Conservation (phyloP, 92 coral and sea anemone species). For the Actinostola sp. region DNA sequence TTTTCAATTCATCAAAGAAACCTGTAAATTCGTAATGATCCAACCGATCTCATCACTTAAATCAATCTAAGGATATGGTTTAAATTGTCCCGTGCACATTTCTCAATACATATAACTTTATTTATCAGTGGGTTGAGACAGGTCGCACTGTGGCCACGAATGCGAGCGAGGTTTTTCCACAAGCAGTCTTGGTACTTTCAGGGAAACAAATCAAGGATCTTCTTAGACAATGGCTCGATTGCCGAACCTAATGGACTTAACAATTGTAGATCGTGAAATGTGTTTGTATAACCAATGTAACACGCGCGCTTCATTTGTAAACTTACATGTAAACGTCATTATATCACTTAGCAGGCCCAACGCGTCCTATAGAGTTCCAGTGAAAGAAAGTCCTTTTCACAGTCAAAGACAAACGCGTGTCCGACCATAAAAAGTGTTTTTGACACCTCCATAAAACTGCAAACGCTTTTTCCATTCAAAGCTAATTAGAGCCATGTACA, state of each 20-base stretch:
- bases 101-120: not conserved
- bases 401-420: not conserved
- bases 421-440: conserved; percentile 10
- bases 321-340: not conserved
- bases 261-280: not conserved
- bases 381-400: conserved; percentile 3
- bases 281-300: conserved; percentile 14
- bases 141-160: no score
- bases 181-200: not conserved
- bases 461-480: conserved; percentile 3
- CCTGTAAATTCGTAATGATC: conserved; percentile 26
- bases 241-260: not conserved
- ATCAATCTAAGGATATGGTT: not conserved
- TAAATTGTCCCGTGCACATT: conserved; percentile 2
- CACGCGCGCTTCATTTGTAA: conserved; percentile 2
- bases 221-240: not conserved
- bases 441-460: conserved; percentile 17
- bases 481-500: not conserved
- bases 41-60: conserved; percentile 1
- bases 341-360: not conserved
- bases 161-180: no score
- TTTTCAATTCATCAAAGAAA: conserved; percentile 1
- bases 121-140: not conserved
- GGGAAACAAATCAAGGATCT: not conserved
- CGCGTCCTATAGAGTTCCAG: conserved; percentile 12